Conservation (phyloP, 2,888 invertebrate genomes). For the Nomada lathburiana region DNA sequence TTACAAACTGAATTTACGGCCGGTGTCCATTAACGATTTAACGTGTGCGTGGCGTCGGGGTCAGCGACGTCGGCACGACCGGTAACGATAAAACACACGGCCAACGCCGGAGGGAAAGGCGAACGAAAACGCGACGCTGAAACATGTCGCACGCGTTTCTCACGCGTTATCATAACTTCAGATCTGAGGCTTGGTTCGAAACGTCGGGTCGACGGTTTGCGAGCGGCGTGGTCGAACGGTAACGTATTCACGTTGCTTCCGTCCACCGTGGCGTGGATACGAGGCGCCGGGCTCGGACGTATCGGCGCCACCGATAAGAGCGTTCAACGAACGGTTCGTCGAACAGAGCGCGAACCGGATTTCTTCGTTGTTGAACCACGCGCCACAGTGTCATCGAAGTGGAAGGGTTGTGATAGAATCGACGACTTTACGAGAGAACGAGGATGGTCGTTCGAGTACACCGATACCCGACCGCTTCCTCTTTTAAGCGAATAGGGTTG, state of each 20-base stretch:
- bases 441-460: background rate
- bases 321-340: constrained; percentile 6
- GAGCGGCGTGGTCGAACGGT: constrained; percentile 54
- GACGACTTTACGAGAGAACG: constrained; percentile 18
- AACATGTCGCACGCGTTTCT: constrained; percentile 70
- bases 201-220: constrained; percentile 44
- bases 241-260: constrained; percentile 67
- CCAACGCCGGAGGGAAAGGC: constrained; percentile 37
- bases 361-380: constrained; percentile 33
- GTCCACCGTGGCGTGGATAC: constrained; percentile 48
- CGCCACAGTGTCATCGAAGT: constrained; percentile 28
- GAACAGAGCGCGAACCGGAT: constrained; percentile 18
- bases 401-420: constrained; percentile 44
- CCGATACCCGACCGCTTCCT: background rate
- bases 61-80: constrained; percentile 32
- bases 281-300: constrained; percentile 43
- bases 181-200: constrained; percentile 54
- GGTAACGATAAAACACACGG: constrained; percentile 60
- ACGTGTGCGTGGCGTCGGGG: constrained; percentile 24
- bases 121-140: constrained; percentile 66
- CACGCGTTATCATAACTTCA: constrained; percentile 66
- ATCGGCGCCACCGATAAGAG: constrained; percentile 59
- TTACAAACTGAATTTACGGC: constrained; percentile 33
- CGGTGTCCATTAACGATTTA: constrained; percentile 50
- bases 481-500: background rate